Base-by-base conservation (phyloP, 2,797 vertebrate species). In the Miichthys miiuy region DNA sequence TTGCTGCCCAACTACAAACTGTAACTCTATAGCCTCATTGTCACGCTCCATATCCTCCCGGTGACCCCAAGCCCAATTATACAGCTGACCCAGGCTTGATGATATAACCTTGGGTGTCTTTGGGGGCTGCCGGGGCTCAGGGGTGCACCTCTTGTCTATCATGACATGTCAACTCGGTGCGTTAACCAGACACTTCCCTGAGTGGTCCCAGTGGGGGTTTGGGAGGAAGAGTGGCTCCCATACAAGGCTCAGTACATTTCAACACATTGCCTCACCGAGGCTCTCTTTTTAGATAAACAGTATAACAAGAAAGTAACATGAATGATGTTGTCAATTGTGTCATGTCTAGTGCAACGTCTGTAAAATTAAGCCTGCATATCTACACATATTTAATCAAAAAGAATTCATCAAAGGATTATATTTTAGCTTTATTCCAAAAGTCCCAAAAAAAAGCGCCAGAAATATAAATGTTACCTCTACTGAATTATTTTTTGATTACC, bases 111-210 rank as follows among this genome's bases (percentile, higher is more conserved):
- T 91, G 89, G 87, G 89, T 60, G 85, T 91, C 84, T 91, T 92
- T 88, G 83, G 84, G 90, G 93, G 86, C 87, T 93, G 85, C 68
- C 69, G 77, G 86, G 90, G 84, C 90, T 87, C 90, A 82, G 83
- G 82, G 89, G 87, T 92, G 79, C 75, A 86, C 87, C 80, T 90
- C 86, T 84, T 93, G 92, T 93, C 94, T 88, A 90, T 95, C 94
- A 94, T 85, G 89, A 87, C 91, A 85, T 89, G 93, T 94, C 93
- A 93, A 83, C 84, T 81, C 81, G 68, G 84, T 82, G 91, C 46
- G 91, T 93, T 95, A 95, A 95, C 90, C 94, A 95, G 95, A 92
- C 92, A 94, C 92, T 95, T 95, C 92, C 95, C 91, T 91, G 91
- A 94, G 91, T 90, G 86, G 85, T 92, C 89, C 93, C 93, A 75